Evolutionary conservation across 2,888 invertebrate genomes (phyloP), one percentile per base, ranked within the genome.

Genomic region (Dermolepida albohirtum): DNA sequence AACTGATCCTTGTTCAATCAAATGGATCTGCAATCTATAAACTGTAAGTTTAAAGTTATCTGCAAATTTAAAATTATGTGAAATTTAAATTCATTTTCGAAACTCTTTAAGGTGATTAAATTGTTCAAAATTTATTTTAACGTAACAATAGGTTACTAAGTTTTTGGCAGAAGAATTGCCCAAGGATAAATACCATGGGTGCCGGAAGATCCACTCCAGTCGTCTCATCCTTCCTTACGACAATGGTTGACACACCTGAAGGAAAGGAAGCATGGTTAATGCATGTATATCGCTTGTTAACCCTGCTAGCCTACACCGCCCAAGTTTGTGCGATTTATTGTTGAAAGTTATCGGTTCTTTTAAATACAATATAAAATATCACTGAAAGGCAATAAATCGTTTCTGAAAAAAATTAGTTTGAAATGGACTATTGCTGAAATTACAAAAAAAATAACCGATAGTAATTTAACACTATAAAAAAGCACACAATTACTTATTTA

Each of bases 121-220:
- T 51, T 63, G 57, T 62, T 57, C 49, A 66, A 59, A 62, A 55
- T 47, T 64, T 51, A 67, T 65, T 55, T 67, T 66, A 71, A 75
- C 71, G 75, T 76, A 76, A 76, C 77, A 72, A 74, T 77, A 75
- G 73, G 81, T 78, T 80, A 81, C 81, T 81, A 80, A 79, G 76
- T 79, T 78, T 79, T 77, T 80, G 82, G 80, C 80, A 81, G 81
- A 79, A 78, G 79, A 79, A 78, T 79, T 83, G 83, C 85, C 85
- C 85, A 85, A 84, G 85, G 84, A 85, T 85, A 85, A 85, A 85
- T 85, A 85, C 85, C 85, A 85, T 85, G 85, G 85, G 84, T 83
- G 82, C 81, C 76, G 76, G 75, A 70, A 72, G 74, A 68, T 71
- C 72, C 72, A 70, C 72, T 72, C 74, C 74, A 70, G 67, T 57